phyloP scores from a whole-genome alignment of 1,140 invertebrate genomes.

The Patella vulgata region DNA sequence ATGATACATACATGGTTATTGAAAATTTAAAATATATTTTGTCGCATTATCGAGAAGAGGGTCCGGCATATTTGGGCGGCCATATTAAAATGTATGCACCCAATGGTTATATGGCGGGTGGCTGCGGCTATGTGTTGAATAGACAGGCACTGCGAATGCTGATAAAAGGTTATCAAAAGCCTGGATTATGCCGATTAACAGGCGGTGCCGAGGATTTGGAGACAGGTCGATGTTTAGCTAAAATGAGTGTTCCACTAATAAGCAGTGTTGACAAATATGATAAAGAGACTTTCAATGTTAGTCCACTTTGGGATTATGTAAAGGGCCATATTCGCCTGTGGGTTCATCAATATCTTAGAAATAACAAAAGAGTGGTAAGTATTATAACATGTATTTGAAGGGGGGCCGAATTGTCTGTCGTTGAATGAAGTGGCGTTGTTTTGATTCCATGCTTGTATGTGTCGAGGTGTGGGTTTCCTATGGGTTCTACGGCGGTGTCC shows the following conservation, averaged over 20 bases:
- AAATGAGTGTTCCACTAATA: constrained; percentile 22
- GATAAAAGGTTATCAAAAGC: constrained; percentile 18
- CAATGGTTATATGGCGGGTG: constrained; percentile 41
- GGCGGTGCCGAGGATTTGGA: constrained; percentile 39
- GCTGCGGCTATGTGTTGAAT: constrained; percentile 43
- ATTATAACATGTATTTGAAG: not conserved
- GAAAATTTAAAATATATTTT: constrained; percentile 93
- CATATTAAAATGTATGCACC: constrained; percentile 36
- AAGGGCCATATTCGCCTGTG: constrained; percentile 10
- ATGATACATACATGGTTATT: constrained; percentile 82
- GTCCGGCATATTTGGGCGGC: constrained; percentile 44
- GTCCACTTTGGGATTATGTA: constrained; percentile 12
- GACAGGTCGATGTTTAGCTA: constrained; percentile 36
- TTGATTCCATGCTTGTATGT: too few relatives aligned
- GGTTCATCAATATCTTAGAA: constrained; percentile 16
- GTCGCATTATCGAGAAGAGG: constrained; percentile 61
- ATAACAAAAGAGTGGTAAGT: constrained; percentile 9
- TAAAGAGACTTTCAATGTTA: constrained; percentile 28
- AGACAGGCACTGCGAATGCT: constrained; percentile 29
- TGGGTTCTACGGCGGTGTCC: too few relatives aligned
- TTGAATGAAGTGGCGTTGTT: too few relatives aligned
- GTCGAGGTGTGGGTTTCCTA: too few relatives aligned
- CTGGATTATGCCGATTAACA: constrained; percentile 25
- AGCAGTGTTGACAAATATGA: constrained; percentile 23
- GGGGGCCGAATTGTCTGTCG: too few relatives aligned